Evolutionary conservation across 2,888 invertebrate species (phyloP).

Genomic region (Dolomedes plantarius): DNA sequence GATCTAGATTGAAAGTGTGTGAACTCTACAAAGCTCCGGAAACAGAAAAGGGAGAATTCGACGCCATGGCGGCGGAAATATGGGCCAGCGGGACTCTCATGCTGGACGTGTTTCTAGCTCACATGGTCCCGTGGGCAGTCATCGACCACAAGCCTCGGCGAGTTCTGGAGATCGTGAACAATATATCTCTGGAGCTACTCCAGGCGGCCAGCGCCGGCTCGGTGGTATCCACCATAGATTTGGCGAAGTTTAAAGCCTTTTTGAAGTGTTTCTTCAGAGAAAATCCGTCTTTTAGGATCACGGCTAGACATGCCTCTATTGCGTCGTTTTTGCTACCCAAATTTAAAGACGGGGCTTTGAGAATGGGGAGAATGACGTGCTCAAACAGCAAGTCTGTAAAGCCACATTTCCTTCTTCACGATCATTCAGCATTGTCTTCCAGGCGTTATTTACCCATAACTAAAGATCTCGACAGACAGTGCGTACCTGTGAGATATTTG

Average conservation of each 20-base stretch:
- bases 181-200: not conserved
- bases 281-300: constrained; percentile 15
- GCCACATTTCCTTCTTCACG: no score
- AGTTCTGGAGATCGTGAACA: not conserved
- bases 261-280: constrained; percentile 27
- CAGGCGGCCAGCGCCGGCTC: constrained; percentile 27
- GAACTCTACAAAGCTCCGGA: constrained; percentile 41
- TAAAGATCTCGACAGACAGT: no score
- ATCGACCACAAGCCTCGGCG: not conserved
- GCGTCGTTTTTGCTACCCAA: constrained; percentile 10
- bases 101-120: constrained; percentile 31
- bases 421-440: not conserved
- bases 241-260: constrained; percentile 19
- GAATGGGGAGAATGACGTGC: not conserved
- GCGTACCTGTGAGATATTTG: no score
- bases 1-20: constrained; percentile 1
- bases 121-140: constrained; percentile 6
- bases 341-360: not conserved
- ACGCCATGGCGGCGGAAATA: constrained; percentile 45
- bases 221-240: not conserved
- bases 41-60: constrained; percentile 8
- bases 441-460: not conserved
- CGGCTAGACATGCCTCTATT: constrained; percentile 28
- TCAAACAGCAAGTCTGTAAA: not conserved
- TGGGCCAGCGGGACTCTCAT: constrained; percentile 52